Conservation (phyloP, 2,113 vertebrate genomes). For the Meleagris gallopavo region DNA sequence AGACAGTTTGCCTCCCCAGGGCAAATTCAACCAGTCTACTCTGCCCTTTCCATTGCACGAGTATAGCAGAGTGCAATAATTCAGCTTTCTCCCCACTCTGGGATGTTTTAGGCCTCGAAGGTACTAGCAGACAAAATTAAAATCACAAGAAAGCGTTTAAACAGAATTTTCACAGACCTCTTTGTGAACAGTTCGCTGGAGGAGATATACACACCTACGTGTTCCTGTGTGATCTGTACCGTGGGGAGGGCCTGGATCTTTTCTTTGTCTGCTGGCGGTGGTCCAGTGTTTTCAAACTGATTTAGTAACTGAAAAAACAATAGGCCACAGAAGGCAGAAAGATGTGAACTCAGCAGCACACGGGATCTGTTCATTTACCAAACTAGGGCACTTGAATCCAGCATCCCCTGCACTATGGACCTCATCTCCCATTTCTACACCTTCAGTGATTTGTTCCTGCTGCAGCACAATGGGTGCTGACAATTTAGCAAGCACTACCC, state of each 20-base stretch:
- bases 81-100: not conserved
- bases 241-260: slow-evolving; percentile 95
- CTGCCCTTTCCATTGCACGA: not conserved
- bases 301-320: slow-evolving; percentile 89
- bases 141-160: not conserved
- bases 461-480: not conserved
- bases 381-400: not conserved
- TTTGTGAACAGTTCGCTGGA: not conserved
- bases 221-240: slow-evolving; percentile 89
- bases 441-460: fast-evolving
- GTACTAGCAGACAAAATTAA: not conserved
- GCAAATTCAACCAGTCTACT: not conserved
- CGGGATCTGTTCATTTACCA: not conserved
- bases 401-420: fast-evolving
- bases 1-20: not conserved
- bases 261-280: slow-evolving; percentile 95
- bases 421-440: fast-evolving
- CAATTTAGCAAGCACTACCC: not conserved
- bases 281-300: slow-evolving; percentile 98
- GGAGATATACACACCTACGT: slow-evolving; percentile 84
- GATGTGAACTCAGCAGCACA: not conserved
- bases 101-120: not conserved
- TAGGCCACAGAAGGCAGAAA: not conserved
- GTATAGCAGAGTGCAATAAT: not conserved
- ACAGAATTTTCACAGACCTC: not conserved